Conservation (phyloP, 2,888 invertebrate genomes). For the Netelia melanura region DNA sequence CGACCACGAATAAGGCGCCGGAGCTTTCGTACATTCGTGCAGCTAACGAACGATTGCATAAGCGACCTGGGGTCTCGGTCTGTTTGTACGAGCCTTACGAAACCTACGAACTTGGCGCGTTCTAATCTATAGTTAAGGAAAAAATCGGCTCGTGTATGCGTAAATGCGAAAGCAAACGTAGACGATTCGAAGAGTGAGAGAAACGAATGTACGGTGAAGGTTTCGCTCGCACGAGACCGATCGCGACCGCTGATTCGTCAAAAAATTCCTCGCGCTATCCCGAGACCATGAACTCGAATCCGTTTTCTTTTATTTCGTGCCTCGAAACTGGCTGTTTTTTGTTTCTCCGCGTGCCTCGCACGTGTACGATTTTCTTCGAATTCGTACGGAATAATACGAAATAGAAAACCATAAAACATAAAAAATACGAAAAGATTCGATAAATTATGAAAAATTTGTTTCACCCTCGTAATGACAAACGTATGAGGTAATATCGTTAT, state of each 20-base stretch:
- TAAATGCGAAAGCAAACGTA: too few relatives aligned
- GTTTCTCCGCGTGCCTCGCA: not conserved
- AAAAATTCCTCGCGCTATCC: slow-evolving; percentile 53
- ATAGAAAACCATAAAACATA: too few relatives aligned
- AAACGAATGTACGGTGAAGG: slow-evolving; percentile 12
- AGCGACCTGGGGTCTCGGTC: not conserved
- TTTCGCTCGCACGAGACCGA: slow-evolving; percentile 52
- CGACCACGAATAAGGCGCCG: not conserved
- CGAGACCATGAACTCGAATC: not conserved
- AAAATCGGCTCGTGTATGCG: not conserved
- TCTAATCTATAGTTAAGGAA: not conserved
- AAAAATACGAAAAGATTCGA: too few relatives aligned
- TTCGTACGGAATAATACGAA: not conserved
- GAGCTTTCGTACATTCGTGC: too few relatives aligned
- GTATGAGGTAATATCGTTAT: too few relatives aligned
- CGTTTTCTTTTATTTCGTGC: not conserved
- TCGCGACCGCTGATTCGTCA: slow-evolving; percentile 57
- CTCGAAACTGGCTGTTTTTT: slow-evolving; percentile 20
- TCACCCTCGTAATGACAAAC: too few relatives aligned
- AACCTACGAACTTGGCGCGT: not conserved
- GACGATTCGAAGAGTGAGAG: not conserved
- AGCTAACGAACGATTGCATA: not conserved
- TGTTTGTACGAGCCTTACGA: not conserved
- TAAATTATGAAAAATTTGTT: too few relatives aligned
- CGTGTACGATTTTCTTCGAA: not conserved